Conservation (phyloP, 1,140 invertebrate species). For the Heliconius eleuchia region DNA sequence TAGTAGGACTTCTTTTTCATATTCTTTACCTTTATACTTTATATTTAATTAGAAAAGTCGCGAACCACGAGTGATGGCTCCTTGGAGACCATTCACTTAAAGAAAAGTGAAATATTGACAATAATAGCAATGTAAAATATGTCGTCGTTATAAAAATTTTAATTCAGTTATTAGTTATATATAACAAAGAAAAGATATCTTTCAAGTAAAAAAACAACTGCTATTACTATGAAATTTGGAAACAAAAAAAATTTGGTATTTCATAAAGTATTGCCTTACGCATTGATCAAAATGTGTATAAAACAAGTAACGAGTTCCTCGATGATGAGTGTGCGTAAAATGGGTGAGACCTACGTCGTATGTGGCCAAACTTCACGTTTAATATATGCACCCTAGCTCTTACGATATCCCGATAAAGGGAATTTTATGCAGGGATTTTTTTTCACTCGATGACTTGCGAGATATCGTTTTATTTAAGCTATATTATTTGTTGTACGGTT, state of each 20-base stretch:
- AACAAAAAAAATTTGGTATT: neutral
- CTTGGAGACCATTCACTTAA: no score
- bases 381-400: slow-evolving; percentile 12
- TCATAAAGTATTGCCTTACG: neutral
- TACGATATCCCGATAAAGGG: neutral
- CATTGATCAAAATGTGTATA: neutral
- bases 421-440: slow-evolving; percentile 1
- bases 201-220: neutral
- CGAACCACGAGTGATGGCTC: no score
- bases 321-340: neutral
- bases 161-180: no score
- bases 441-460: slow-evolving; percentile 5
- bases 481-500: neutral
- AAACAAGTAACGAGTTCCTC: neutral
- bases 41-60: no score
- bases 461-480: neutral
- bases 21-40: no score
- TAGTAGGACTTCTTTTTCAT: no score
- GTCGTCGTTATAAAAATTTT: no score
- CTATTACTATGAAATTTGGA: neutral
- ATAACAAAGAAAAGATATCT: no score
- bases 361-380: slow-evolving; percentile 4
- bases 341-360: slow-evolving; percentile 2
- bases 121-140: no score
- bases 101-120: no score